Conservation (phyloP, 2,888 invertebrate genomes). For the Andrena bicolor region DNA sequence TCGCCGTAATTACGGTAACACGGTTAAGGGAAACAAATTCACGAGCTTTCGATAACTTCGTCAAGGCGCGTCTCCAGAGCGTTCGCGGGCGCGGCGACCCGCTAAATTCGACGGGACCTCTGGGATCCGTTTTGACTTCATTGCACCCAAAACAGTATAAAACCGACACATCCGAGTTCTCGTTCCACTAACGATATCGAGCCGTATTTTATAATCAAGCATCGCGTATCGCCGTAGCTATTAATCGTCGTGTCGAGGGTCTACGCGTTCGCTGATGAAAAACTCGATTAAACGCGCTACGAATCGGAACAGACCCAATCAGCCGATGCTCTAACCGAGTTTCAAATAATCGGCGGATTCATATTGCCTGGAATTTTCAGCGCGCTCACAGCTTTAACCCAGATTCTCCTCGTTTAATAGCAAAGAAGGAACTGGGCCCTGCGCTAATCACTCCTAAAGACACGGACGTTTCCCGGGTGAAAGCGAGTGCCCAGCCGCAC, state of each 20-base stretch:
- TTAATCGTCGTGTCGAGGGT: constrained; percentile 26
- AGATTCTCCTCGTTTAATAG: constrained; percentile 1
- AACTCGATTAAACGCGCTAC: constrained; percentile 36
- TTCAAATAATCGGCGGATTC: not conserved
- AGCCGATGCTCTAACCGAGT: not conserved
- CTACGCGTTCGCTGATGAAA: constrained; percentile 14
- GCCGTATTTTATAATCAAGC: constrained; percentile 27
- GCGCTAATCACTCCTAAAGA: constrained; percentile 13
- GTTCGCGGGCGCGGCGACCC: not conserved
- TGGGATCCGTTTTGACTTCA: constrained; percentile 18
- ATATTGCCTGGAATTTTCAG: not conserved
- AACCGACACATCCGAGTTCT: not conserved
- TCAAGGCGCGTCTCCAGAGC: not conserved
- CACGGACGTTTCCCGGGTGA: not conserved
- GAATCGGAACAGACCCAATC: constrained; percentile 26
- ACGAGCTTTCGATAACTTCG: constrained; percentile 27
- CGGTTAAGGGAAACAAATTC: constrained; percentile 11
- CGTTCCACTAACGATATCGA: not conserved
- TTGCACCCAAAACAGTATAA: not conserved
- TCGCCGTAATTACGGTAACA: constrained; percentile 21
- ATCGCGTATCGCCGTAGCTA: not conserved
- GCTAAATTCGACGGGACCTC: not conserved
- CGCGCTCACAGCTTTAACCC: not conserved
- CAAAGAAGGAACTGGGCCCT: not conserved
- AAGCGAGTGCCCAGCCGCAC: not conserved